Base-by-base conservation (phyloP, 2,888 invertebrate species). In the Eristalis arbustorum region DNA sequence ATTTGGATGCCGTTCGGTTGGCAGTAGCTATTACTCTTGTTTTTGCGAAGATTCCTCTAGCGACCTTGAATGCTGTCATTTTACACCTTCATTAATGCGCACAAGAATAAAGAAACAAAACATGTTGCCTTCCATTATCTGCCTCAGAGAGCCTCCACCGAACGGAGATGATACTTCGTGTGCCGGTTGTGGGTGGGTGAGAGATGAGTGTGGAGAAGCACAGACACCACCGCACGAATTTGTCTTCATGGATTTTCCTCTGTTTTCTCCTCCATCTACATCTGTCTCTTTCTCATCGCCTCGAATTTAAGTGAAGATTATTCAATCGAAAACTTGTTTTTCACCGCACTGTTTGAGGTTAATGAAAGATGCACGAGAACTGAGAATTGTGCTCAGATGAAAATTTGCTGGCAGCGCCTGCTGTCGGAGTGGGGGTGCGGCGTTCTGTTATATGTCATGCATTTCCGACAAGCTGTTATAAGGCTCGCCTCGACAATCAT, bases 11-110 rank as follows among this genome's bases (percentile, higher is more conserved):
- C 23, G n/a, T 23, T 57, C 57, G 37, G 57, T 57, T 57, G 68
- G 10, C 10, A 31, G 31, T 31, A 14, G 34, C 57, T 71, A 25
- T 42, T 71, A 59, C 71, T 71, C 61, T 71, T 42, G 13, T 28
- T 71, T 49, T 74, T 28, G 40, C 40, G n/a, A 75, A 40, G 75
- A 67, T 66, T 67, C 59, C 59, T 25, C 59, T 14, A 40, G 31
- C 64, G 75, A 75, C 75, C 75, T 75, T 75, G 75, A 28, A 40
- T 40, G 56, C 34, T 67, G 75, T 66, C 75, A 67, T 66, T 66
- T 75, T 59, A 67, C 74, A 75, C 66, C 66, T 75, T 67, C 28
- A 61, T 59, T 61, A 57, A 40, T 75, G 66, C 73, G 42, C 64
- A 49, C 49, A 28, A 62, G 28, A 28, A 72, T 31, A 31, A 64